Base-by-base conservation (phyloP, 2,113 vertebrate species). In the Callionymus lyra region DNA sequence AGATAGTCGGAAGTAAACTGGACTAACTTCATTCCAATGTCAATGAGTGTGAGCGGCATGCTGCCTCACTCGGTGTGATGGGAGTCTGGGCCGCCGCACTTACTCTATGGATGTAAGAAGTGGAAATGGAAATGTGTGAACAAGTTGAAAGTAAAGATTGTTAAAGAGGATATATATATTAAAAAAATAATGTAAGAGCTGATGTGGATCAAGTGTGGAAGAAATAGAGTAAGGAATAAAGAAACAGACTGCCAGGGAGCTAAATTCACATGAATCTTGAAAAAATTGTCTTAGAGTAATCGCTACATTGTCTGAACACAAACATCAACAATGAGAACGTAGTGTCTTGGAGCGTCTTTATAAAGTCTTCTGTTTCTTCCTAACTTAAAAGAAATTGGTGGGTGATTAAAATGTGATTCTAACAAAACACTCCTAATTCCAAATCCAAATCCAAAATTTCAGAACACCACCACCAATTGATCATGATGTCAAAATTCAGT, bases 31-130 rank as follows among this genome's bases (percentile, higher is more conserved):
- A 8, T 13, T 42, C 9, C 35, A 42, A 15, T 46, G 6, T 35
- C 11, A 6, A 36, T 33, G 27, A 10, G 51, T 46, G 54, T 12
- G 47, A 42, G 38, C 19, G 59, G 59, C 57, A 59, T 61, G 33
- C 36, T 54, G 16, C 47, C 35, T 37, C 49, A 50, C 65, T 70
- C 63, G 54, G 55, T 21, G 12, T 68, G 70, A 72, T 59, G 56
- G 73, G 67, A 63, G 63, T 59, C 57, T 67, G 80, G 86, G 86
- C 86, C 84, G 85, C 76, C 73, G 74, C 84, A 87, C 88, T 90
- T 88, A 86, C 82, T 11, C 85, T 82, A 82, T 47, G 89, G 87
- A 88, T 87, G 84, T 70, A 75, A 87, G 85, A 84, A 87, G 85
- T 90, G 88, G 86, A n/a, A 87, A 82, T 57, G 45, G 19, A 27